These are phyloP conservation scores for Oreochromis aureus DNA, from an alignment of 2,113 vertebrate species.

Conservation along the genomic window DNA sequence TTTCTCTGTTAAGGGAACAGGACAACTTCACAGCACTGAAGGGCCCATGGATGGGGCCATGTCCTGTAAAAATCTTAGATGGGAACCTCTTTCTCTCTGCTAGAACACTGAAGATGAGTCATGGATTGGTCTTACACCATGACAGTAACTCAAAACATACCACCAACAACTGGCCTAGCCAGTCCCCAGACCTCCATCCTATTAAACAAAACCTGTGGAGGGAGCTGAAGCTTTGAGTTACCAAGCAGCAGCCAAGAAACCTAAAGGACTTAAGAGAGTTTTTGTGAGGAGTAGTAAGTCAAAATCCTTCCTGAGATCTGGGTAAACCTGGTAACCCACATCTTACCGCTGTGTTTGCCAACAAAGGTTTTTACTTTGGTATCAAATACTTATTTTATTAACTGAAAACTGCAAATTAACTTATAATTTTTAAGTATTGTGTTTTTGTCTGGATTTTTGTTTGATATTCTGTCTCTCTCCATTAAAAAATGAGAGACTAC, in stretches of 20 bases:
- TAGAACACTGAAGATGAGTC: neutral
- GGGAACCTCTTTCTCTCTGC: neutral
- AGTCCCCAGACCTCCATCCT: neutral
- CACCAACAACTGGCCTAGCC: neutral
- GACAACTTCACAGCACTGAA: neutral
- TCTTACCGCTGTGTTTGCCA: neutral
- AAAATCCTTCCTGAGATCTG: neutral
- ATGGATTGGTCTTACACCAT: neutral
- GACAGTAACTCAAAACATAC: neutral
- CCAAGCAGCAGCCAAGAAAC: neutral
- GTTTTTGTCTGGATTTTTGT: neutral
- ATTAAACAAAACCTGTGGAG: neutral
- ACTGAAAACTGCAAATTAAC: neutral
- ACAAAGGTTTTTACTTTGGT: neutral
- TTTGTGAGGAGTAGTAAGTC: rapidly evolving
- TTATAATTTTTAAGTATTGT: neutral
- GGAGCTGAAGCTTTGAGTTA: neutral
- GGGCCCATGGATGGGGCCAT: neutral
- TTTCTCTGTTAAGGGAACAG: neutral
- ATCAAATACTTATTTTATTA: neutral
- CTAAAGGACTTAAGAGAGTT: rapidly evolving
- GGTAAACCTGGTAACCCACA: neutral
- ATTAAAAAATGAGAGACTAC: neutral
- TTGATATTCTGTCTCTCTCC: neutral
- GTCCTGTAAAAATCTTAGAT: neutral